phyloP scores from a whole-genome alignment of 2,113 vertebrate species.

The Acrocephalus arundinaceus region DNA sequence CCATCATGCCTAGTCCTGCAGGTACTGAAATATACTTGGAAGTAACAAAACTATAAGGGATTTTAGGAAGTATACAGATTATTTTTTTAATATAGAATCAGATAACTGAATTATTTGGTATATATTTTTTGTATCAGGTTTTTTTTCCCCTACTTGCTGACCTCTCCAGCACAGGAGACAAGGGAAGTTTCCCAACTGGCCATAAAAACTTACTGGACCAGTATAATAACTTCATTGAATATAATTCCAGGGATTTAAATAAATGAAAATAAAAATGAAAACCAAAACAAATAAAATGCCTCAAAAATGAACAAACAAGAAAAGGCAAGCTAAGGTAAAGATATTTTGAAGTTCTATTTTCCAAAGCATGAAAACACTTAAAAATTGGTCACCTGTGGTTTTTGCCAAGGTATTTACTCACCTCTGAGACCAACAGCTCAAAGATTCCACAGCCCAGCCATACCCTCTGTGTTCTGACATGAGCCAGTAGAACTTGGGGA shows the following conservation, averaged over 20 bases:
- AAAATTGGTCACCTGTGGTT: not conserved
- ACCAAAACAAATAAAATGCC: not conserved
- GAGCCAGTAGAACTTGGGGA: not conserved
- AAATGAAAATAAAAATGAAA: not conserved
- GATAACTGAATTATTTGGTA: not conserved
- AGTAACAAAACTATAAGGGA: not conserved
- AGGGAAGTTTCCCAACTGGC: not conserved
- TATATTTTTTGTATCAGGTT: not conserved
- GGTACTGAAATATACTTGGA: slow-evolving; percentile 73
- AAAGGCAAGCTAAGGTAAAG: not conserved
- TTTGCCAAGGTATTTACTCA: not conserved
- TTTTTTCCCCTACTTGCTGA: not conserved
- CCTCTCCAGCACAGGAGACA: not conserved
- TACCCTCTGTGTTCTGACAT: not conserved
- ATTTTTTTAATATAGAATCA: not conserved
- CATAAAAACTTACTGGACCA: not conserved
- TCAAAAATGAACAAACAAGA: not conserved
- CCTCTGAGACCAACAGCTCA: not conserved
- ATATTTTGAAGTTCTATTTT: not conserved
- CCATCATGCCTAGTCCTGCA: slow-evolving; percentile 99
- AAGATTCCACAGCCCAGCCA: not conserved
- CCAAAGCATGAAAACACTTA: not conserved
- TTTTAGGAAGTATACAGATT: not conserved
- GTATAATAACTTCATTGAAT: not conserved
- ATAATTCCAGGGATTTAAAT: not conserved